These are phyloP conservation scores for Capitulum mitella DNA, from an alignment of 2,888 invertebrate species.

Conservation along the genomic window DNA sequence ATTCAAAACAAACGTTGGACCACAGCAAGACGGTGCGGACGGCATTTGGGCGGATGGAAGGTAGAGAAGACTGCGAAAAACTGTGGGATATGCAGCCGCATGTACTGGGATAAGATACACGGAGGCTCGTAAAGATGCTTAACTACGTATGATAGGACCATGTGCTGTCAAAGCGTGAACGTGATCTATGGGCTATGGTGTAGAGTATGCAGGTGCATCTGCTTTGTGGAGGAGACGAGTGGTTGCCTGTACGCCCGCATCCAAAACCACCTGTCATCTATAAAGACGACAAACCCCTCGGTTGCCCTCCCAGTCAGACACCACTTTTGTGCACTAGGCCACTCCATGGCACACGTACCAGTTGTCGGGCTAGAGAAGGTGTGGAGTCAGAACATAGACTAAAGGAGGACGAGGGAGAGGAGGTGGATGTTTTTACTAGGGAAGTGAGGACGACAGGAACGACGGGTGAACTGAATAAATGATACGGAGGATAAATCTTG, in stretches of 20 bases:
- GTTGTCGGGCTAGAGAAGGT: too few relatives aligned
- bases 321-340: too few relatives aligned
- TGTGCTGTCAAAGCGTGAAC: not conserved
- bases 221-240: not conserved
- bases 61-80: not conserved
- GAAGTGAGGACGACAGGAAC: too few relatives aligned
- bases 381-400: too few relatives aligned
- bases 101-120: not conserved
- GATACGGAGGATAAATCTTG: too few relatives aligned
- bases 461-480: too few relatives aligned
- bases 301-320: too few relatives aligned
- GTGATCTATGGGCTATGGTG: not conserved
- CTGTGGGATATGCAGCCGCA: not conserved
- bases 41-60: not conserved
- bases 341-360: too few relatives aligned
- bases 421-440: too few relatives aligned
- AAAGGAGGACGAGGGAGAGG: too few relatives aligned
- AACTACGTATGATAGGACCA: not conserved
- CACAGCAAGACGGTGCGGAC: not conserved
- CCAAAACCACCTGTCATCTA: not conserved
- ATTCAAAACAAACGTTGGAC: not conserved
- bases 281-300: too few relatives aligned
- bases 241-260: not conserved
- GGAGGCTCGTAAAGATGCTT: not conserved
- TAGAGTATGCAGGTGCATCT: not conserved